Percentiles rank a stretch among this genome's conserved stretches.
phyloP scores from a whole-genome alignment of 2,113 vertebrate genomes.

The Trinectes maculatus region DNA sequence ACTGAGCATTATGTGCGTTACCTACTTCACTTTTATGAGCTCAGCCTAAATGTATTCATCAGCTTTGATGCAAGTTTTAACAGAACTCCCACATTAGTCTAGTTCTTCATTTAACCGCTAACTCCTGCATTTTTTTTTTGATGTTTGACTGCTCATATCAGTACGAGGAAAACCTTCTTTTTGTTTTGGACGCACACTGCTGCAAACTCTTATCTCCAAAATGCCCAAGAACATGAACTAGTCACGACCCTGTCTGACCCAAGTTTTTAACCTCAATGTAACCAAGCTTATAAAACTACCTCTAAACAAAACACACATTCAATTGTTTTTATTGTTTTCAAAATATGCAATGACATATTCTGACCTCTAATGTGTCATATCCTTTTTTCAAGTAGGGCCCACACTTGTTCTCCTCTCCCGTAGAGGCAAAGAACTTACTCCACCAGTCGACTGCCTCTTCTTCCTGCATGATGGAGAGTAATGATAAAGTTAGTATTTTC shows the following conservation, averaged over 20 bases:
- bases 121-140: neutral
- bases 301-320: neutral
- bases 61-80: neutral
- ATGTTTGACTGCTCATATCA: neutral
- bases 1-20: neutral
- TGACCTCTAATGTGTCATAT: constrained; percentile 93
- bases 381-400: constrained; percentile 93
- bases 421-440: constrained; percentile 97
- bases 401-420: constrained; percentile 90
- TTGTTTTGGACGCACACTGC: neutral
- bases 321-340: neutral
- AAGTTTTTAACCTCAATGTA: too few relatives aligned
- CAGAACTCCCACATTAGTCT: too few relatives aligned
- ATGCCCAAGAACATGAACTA: neutral
- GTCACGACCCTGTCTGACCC: neutral
- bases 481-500: neutral
- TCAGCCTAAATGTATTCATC: neutral
- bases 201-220: neutral
- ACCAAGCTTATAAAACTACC: neutral
- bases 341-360: neutral
- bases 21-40: neutral
- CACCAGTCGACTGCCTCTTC: constrained; percentile 97
- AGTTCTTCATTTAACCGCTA: too few relatives aligned
- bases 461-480: constrained; percentile 79
- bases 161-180: neutral